Base-by-base conservation (phyloP, 2,797 vertebrate species). In the Neostethus bicornis region DNA sequence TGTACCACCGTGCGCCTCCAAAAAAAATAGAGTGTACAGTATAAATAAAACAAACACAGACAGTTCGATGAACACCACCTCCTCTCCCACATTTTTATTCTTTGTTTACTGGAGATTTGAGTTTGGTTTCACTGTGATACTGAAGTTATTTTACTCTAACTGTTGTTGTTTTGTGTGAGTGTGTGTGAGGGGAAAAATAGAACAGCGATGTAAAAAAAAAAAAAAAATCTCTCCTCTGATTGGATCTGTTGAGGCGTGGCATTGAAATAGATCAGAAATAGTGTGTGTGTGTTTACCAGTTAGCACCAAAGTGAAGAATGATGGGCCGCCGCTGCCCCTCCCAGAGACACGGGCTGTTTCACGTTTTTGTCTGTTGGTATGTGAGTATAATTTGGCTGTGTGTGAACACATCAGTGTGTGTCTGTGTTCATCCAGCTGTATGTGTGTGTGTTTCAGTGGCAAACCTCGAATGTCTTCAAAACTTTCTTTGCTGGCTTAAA, bases 181-280 rank as follows among this genome's bases (percentile, higher is more conserved):
- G 26, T 35, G 44, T 57, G 50, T 24, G 34, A 28, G 31, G 39
- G 43, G 61, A 51, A 77, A 85, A 85, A 81, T 71, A 86, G 83
- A 87, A 85, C 71, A 61, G n/a, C 80, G 66, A 84, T 73, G 81
- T 57, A 70, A 58, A 14, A 28, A 58, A 69, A 66, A 80, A 88
- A 87, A 80, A 79, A 83, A 86, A 86, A 69, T 61, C 83, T 81
- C 74, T 56, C 71, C 68, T 82, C 83, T 90, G 90, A 91, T 91
- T 91, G 86, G 89, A 89, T 90, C 82, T 89, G 83, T 81, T 90
- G 88, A 91, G 88, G 89, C 88, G 66, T 90, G 84, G 85, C 88
- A 90, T 89, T 88, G 89, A 89, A 85, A 89, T 81, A 85, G 85
- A 88, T 87, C 85, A 82, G 80, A 87, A 79, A 83, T 68, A 37